A percentile compares a stretch with the other conserved stretches of the same genome.
Evolutionary conservation across 1,140 invertebrate genomes (phyloP).

Genomic region (Nixonia krombeini): DNA sequence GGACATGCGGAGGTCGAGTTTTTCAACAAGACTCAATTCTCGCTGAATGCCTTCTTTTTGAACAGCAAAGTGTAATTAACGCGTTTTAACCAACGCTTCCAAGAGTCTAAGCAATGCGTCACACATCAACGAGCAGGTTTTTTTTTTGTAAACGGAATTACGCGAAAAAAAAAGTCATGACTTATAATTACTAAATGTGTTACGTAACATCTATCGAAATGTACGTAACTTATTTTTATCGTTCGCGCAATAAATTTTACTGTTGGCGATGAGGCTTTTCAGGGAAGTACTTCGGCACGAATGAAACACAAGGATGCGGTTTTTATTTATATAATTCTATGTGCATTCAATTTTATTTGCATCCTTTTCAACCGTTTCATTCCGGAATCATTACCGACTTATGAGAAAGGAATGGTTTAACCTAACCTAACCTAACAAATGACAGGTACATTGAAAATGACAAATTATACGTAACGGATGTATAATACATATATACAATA

Average conservation of each 20-base stretch:
- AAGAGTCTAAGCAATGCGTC: conserved; percentile 44
- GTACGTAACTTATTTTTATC: conserved; percentile 1
- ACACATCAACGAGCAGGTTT: conserved; percentile 41
- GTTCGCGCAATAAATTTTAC: neutral
- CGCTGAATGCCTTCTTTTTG: conserved; percentile 46
- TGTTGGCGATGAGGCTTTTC: neutral
- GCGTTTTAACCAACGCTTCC: conserved; percentile 45
- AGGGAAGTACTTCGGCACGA: too few species aligned
- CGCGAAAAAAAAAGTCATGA: conserved; percentile 37
- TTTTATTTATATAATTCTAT: too few species aligned
- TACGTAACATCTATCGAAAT: conserved; percentile 31
- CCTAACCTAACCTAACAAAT: too few species aligned
- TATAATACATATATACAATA: too few species aligned
- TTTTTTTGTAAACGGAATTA: conserved; percentile 43
- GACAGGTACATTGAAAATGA: too few species aligned
- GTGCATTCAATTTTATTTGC: too few species aligned
- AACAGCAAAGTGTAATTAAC: conserved; percentile 44
- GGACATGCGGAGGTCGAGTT: conserved; percentile 41
- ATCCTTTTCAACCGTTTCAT: too few species aligned
- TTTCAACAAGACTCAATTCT: conserved; percentile 48
- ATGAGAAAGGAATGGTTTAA: too few species aligned
- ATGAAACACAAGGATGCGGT: too few species aligned
- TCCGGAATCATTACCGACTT: too few species aligned
- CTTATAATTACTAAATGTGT: conserved; percentile 38
- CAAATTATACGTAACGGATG: too few species aligned